Evolutionary conservation across 2,113 vertebrate genomes (phyloP).

Genomic region (Pituophis catenifer): DNA sequence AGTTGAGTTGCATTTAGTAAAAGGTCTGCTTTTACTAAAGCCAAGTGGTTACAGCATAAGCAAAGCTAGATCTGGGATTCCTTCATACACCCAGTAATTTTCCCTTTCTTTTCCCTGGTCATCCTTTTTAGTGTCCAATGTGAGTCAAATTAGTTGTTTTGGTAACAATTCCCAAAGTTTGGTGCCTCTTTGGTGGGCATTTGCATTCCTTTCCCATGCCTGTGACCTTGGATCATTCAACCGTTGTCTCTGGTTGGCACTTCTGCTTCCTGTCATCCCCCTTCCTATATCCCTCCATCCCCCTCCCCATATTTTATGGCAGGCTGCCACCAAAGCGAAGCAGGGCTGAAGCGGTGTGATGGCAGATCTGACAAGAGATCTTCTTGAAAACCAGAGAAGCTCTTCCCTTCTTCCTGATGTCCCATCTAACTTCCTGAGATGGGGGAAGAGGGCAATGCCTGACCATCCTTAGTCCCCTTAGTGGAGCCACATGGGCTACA

Average conservation of each 20-base stretch:
- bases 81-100: background rate
- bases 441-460: background rate
- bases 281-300: background rate
- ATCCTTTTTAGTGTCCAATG: background rate
- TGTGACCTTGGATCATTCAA: background rate
- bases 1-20: background rate
- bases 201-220: background rate
- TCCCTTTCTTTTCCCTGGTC: background rate
- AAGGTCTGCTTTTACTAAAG: background rate
- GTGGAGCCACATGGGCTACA: background rate
- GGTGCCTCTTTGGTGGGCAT: background rate
- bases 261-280: background rate
- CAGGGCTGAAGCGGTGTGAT: too few species aligned
- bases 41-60: background rate
- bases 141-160: background rate
- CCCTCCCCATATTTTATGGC: too few species aligned
- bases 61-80: background rate
- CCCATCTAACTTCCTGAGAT: background rate
- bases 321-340: too few species aligned
- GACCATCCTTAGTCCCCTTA: background rate
- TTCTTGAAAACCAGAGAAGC: background rate
- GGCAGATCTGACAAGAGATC: too few species aligned
- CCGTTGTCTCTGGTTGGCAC: background rate
- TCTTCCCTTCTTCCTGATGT: too few species aligned
- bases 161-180: background rate